Evolutionary conservation across 2,797 vertebrate genomes (phyloP), one percentile per base, ranked within the genome.

Genomic region (Nothura maculosa): DNA sequence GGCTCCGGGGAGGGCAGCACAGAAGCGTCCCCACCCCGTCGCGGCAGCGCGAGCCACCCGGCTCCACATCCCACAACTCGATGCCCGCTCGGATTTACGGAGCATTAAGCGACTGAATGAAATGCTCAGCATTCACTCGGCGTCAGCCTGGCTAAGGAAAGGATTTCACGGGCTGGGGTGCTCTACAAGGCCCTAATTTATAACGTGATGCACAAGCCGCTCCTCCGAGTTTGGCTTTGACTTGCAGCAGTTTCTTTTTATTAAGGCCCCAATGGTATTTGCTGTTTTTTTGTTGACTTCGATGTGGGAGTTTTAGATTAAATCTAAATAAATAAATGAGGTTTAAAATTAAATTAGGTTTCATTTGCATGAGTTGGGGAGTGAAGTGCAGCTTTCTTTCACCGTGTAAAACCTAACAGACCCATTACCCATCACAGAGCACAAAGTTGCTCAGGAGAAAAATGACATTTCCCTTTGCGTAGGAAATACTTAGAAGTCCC

Each of bases 401-500:
- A 45, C 62, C 38, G 6, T 89, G 74, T 89, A 91, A 93, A 90
- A 28, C 27, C 19, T 74, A 94, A 81, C 85, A 89, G 89, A 87
- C 69, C 91, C 90, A 63, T 94, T 94, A 94, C 90, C 88, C 76
- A 74, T 94, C 91, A 78, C 73, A 79, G 92, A 91, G 90, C 92
- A 82, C 86, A 91, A 94, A 69, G 70, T 78, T 83, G 75, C 87
- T 97, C 87, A 83, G 89, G 67, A 87, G 82, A 97, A 97, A 97
- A 97, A 96, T 97, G 97, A 96, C 97, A 98, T 98, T 98, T 98
- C 95, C 93, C 82, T 97, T 90, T 96, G 93, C 58, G 64, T 77
- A 94, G 94, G 95, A 97, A 97, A 97, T 96, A 97, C 97, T 98
- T 98, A 96, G 96, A 98, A 98, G 97, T 97, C 97, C 96, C 82